Base-by-base conservation (phyloP, 2,888 invertebrate genomes). In the Tigriopus californicus region DNA sequence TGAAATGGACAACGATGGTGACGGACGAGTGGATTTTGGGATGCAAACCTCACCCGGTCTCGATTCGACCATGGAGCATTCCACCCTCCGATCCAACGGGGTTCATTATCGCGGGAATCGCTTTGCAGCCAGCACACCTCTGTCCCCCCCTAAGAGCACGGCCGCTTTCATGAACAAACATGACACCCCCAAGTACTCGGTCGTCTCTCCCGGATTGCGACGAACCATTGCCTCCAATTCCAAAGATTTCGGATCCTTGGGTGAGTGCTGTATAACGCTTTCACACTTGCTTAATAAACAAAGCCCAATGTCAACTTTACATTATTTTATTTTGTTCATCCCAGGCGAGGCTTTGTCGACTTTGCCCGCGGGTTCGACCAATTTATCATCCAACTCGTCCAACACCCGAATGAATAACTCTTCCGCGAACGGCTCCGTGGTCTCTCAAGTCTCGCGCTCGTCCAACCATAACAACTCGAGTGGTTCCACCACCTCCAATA, bases 191-290 rank as follows among this genome's bases (percentile, higher is more conserved):
- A 33, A 3, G 33, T 33, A 33, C 8, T 33, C 33, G 3, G 33
- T 33, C 33, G 33, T 33, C 3, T 33, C 33, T 33, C 33, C 33
- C 8, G 33, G 4, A 33, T 33, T 33, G 33, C 44, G 44, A 44
- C n/a, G 44, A 18, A 18, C 44, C n/a, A 41, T 54, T 54, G 54
- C 54, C 11, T 41, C 40, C n/a, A 54, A 54, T 15, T 41, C 25
- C n/a, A 41, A 33, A 13, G 25, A 40, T 41, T 54, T 54, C 22
- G 54, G 54, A n/a, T 54, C 54, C n/a, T 41, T 54, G 12, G 52
- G 52, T 52, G 33, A 15, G 18, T 3, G 33, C 33, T 33, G 8
- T 33, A 33, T 5, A n/a, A n/a, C n/a, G n/a, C n/a, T n/a, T n/a
- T n/a, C n/a, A n/a, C n/a, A n/a, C 33, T 33, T 33, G 33, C 33